Percentiles rank a stretch among this genome's conserved stretches.
Evolutionary conservation across 2,113 vertebrate species (phyloP).

Genomic region (Gnathonemus echidnorhynchus): DNA sequence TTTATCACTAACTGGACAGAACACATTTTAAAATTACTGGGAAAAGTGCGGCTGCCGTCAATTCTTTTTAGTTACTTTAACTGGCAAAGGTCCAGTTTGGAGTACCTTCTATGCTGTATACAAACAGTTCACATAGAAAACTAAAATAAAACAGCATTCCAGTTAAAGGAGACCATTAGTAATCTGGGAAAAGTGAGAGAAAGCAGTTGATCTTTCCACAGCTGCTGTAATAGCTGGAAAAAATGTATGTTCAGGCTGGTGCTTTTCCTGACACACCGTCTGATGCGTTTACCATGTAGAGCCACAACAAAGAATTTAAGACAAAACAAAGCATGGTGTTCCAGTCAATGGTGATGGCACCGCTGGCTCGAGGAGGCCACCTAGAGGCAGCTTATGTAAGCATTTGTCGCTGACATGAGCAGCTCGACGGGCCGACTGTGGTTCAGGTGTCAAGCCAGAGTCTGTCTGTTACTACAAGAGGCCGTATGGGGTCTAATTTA

Average conservation of each 20-base stretch:
- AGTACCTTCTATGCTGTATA: not conserved
- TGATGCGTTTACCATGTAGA: not conserved
- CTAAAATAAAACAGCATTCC: not conserved
- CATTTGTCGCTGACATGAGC: not conserved
- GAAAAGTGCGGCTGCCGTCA: not conserved
- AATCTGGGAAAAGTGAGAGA: not conserved
- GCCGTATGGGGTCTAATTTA: not conserved
- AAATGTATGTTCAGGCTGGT: not conserved
- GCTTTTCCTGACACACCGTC: not conserved
- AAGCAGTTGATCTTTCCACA: not conserved
- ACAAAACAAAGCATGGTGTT: not conserved
- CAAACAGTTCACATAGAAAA: not conserved
- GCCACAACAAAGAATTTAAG: not conserved
- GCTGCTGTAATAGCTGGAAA: not conserved
- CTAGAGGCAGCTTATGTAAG: not conserved
- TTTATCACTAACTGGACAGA: not conserved
- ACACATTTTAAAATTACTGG: not conserved
- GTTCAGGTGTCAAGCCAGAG: not conserved
- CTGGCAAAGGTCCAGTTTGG: not conserved
- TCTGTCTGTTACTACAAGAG: not conserved
- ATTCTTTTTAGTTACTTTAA: not conserved
- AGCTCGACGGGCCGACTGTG: not conserved
- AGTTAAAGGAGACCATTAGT: not conserved
- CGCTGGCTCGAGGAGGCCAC: not conserved
- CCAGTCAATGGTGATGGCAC: not conserved